Conservation (phyloP, 2,797 vertebrate genomes). For the Muscicapa comitata region DNA sequence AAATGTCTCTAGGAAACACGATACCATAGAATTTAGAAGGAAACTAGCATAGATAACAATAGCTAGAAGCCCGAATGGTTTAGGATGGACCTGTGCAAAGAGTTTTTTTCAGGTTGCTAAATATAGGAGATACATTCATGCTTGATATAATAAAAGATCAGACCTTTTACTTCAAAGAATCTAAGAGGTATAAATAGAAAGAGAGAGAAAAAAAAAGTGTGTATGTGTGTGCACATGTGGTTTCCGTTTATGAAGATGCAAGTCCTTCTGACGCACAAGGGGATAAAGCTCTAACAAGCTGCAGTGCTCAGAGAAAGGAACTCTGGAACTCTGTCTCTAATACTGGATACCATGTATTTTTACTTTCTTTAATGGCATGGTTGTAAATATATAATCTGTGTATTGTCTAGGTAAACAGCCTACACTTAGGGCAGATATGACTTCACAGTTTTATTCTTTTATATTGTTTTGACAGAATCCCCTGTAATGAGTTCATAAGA, state of each 20-base stretch:
- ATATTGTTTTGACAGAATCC: neutral
- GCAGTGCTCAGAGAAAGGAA: neutral
- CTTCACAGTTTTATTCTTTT: neutral
- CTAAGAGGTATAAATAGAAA: conserved; percentile 35
- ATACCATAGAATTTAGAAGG: neutral
- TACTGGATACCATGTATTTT: neutral
- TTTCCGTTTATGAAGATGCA: conserved; percentile 30
- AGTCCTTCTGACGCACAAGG: conserved; percentile 29
- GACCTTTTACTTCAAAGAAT: conserved; percentile 49
- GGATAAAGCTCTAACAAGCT: neutral
- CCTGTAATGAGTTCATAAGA: neutral
- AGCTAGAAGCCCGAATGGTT: neutral
- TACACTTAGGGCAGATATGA: neutral
- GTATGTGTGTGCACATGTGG: neutral
- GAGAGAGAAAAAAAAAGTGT: neutral
- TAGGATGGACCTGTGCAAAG: conserved; percentile 36
- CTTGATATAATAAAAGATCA: conserved; percentile 40
- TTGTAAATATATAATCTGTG: neutral
- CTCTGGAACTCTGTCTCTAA: neutral
- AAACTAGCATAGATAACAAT: neutral
- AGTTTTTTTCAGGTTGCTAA: conserved; percentile 22
- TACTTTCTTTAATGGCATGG: neutral
- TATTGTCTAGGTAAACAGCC: neutral
- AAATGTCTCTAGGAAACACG: neutral
- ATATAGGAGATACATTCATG: conserved; percentile 26